Base-by-base conservation (phyloP, 2,113 vertebrate genomes). In the Cyanoramphus novaezelandiae region DNA sequence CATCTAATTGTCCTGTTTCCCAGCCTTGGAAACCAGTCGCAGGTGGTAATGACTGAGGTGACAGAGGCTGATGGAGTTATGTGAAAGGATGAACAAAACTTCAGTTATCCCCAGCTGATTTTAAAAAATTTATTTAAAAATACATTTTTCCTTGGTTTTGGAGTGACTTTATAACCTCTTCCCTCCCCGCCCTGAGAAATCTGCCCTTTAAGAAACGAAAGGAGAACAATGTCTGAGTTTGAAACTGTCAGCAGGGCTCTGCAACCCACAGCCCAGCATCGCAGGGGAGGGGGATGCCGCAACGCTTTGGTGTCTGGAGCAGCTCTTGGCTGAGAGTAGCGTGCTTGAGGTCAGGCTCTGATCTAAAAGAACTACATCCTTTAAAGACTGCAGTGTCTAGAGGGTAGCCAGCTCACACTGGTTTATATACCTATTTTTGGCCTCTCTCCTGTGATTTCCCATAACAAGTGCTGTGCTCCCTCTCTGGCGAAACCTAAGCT, bases 161-260 rank as follows among this genome's bases (percentile, higher is more conserved):
- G 29, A 41, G 17, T 67, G 33, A 47, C 13, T 91, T 86, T 84
- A 27, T 49, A 82, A 69, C 7, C 6, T 63, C 7, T 65, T 79
- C 24, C 18, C 9, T 1, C 28, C 41, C 4, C 20, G 37, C 53
- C 24, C 25, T 62, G 74, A 93, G 62, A 92, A 92, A 87, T n/a
- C 20, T 67, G 28, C 8, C 28, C 39, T 88, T 49, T 79, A 27
- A 65, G 92, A 91, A 96, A 41, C 21, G 77, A 96, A 97, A 94
- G 69, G 13, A 76, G 91, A 93, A 91, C 70, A 64, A 43, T 18
- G 25, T 29, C 53, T 76, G 33, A 13, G 19, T 82, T 74, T 72
- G 59, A 82, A 94, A 41, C 53, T 78, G 35, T 50, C 47, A 79
- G 55, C 44, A 50, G 25, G n/a, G 82, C 44, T 78, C 50, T 79